These are phyloP conservation scores for Sapayoa aenigma DNA, from an alignment of 2,113 vertebrate genomes.

Conservation along the genomic window DNA sequence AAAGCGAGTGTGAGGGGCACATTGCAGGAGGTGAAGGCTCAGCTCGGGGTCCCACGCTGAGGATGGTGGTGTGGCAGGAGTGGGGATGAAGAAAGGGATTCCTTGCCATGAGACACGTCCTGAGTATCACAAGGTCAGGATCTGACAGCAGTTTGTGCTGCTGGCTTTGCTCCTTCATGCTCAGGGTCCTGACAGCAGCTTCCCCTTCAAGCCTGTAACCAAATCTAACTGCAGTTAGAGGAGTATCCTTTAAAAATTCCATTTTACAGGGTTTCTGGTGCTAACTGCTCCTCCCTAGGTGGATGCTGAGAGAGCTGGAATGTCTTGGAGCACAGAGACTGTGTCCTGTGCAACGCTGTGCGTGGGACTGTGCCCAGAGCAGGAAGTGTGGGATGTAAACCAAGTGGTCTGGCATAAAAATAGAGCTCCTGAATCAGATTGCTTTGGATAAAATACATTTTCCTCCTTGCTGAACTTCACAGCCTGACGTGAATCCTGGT, in stretches of 20 bases:
- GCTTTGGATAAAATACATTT: background rate
- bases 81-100: background rate
- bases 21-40: conserved; percentile 11
- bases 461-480: background rate
- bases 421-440: background rate
- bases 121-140: background rate
- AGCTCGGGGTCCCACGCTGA: background rate
- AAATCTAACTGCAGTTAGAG: conserved; percentile 16
- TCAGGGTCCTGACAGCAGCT: background rate
- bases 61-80: background rate
- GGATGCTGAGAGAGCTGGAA: background rate
- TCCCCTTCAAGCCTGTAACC: background rate
- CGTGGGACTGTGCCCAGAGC: background rate
- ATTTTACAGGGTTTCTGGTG: background rate
- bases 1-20: accelerated
- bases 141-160: conserved; percentile 2
- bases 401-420: background rate
- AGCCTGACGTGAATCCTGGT: background rate
- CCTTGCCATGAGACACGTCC: background rate
- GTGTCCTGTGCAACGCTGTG: background rate
- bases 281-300: background rate
- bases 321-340: background rate
- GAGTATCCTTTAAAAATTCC: background rate
- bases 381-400: background rate
- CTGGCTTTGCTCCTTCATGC: background rate